Percentiles rank a stretch among this genome's conserved stretches.
phyloP scores from a whole-genome alignment of 2,113 vertebrate species.

The Psettodes erumei region DNA sequence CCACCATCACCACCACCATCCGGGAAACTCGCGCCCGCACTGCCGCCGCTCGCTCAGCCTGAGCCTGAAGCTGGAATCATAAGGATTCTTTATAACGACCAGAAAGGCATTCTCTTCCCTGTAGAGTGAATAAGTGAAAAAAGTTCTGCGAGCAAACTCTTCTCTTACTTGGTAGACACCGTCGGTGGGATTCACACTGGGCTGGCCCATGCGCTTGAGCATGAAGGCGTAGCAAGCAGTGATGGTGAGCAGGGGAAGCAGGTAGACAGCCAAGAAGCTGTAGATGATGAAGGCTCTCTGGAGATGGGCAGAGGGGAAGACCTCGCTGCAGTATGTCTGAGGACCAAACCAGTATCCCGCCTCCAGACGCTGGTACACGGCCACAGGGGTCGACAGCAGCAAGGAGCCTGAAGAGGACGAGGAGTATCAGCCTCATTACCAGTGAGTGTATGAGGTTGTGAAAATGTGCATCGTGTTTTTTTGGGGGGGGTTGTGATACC shows the following conservation, averaged over 20 bases:
- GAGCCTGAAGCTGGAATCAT: conserved; percentile 71
- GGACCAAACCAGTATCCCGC: conserved; percentile 77
- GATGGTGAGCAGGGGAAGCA: conserved; percentile 80
- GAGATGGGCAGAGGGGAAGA: conserved; percentile 73
- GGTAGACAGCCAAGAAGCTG: conserved; percentile 79
- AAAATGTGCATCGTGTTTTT: background rate
- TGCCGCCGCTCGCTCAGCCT: conserved; percentile 68
- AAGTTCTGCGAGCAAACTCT: too few relatives aligned
- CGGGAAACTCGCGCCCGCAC: conserved; percentile 71
- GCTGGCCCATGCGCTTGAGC: conserved; percentile 76
- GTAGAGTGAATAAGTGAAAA: background rate
- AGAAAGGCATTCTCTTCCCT: background rate
- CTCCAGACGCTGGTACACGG: conserved; percentile 75
- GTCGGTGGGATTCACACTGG: conserved; percentile 70
- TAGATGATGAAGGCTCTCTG: conserved; percentile 79
- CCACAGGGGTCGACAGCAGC: conserved; percentile 75
- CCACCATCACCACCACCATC: conserved; percentile 83
- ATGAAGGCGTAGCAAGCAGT: conserved; percentile 78
- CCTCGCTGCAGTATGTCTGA: conserved; percentile 79
- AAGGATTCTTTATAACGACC: background rate
- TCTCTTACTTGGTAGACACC: conserved; percentile 73
- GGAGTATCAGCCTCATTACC: background rate
- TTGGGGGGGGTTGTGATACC: conserved; percentile 65
- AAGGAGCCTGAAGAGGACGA: conserved; percentile 66
- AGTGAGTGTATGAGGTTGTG: background rate